Conservation (phyloP, 2,888 invertebrate genomes). For the Cerastoderma edule region DNA sequence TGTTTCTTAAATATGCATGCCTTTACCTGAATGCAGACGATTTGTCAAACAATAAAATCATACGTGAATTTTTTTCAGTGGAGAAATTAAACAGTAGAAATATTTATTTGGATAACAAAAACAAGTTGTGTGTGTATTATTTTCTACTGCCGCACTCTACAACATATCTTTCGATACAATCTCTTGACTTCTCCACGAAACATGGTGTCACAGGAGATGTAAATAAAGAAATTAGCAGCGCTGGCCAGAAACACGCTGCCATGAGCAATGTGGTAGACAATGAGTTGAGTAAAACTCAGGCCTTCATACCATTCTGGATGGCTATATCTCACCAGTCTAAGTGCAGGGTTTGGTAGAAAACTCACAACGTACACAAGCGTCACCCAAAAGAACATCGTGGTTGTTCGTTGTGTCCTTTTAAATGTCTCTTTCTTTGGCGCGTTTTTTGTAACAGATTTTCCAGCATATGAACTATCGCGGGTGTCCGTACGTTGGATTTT, state of each 20-base stretch:
- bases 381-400: constrained; percentile 18
- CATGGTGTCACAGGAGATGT: constrained; percentile 6
- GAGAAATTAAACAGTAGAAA: no score
- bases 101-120: no score
- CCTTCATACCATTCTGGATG: constrained; percentile 12
- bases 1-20: no score
- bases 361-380: constrained; percentile 10
- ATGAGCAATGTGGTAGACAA: not conserved
- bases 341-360: constrained; percentile 18
- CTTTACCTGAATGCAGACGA: no score
- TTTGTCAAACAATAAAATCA: no score
- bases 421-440: not conserved
- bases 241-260: constrained; percentile 18
- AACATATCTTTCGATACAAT: constrained; percentile 4
- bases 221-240: constrained; percentile 16
- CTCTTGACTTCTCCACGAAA: constrained; percentile 3
- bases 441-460: no score
- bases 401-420: constrained; percentile 12
- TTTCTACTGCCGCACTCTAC: no score
- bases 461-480: no score
- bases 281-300: constrained; percentile 2
- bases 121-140: no score
- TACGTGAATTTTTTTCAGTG: no score
- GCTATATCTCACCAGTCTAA: constrained; percentile 3
- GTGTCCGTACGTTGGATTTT: no score